Evolutionary conservation across 2,113 vertebrate species (phyloP).

Genomic region (Tautogolabrus adspersus): DNA sequence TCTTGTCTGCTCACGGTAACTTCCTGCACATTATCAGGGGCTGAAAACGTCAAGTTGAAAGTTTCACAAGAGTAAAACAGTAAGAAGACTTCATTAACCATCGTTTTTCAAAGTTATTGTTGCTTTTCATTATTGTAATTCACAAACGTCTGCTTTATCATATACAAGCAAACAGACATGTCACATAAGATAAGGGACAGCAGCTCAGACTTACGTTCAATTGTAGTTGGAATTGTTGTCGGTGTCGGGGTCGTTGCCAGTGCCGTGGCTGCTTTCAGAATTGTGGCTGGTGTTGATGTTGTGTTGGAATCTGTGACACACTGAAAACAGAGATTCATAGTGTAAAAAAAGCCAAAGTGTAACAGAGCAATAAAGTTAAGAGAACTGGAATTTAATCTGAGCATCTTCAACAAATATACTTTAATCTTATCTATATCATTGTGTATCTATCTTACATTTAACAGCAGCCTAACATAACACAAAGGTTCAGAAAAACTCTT

Average conservation of each 20-base stretch:
- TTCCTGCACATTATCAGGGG: not conserved
- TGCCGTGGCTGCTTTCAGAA: accelerated
- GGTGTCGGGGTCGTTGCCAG: accelerated
- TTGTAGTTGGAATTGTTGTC: not conserved
- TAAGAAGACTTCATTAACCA: not conserved
- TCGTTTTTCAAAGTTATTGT: not conserved
- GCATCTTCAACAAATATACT: not conserved
- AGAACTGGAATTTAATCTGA: not conserved
- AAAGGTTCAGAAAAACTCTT: not conserved
- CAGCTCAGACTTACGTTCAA: slow-evolving; percentile 7
- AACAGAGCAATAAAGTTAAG: too few species aligned
- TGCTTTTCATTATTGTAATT: too few species aligned
- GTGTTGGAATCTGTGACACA: not conserved
- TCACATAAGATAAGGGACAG: not conserved
- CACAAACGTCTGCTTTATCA: not conserved
- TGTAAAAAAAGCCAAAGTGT: too few species aligned
- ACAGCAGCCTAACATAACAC: not conserved
- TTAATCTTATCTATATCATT: not conserved
- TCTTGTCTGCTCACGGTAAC: not conserved
- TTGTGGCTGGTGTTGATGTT: not conserved
- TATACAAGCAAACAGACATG: not conserved
- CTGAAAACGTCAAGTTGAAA: slow-evolving; percentile 9
- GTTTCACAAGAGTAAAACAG: not conserved
- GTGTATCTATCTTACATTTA: not conserved
- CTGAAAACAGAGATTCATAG: slow-evolving; percentile 17